Evolutionary conservation across 2,113 vertebrate genomes (phyloP).

Genomic region (Menidia beryllina): DNA sequence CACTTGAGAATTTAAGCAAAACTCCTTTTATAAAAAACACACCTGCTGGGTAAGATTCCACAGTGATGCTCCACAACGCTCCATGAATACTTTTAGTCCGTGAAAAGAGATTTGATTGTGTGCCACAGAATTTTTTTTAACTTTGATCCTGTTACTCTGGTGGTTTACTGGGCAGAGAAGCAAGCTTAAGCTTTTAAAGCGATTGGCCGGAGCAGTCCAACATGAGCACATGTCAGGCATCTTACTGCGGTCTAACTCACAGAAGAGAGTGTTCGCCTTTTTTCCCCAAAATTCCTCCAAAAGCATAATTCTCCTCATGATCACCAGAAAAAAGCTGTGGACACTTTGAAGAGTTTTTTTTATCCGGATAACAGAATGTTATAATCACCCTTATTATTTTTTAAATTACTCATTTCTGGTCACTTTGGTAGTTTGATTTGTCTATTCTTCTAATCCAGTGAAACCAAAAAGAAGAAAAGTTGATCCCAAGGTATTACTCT

Average conservation of each 20-base stretch:
- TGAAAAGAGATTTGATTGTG: conserved; percentile 39
- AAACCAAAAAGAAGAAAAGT: background rate
- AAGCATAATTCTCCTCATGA: conserved; percentile 6
- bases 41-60: conserved; percentile 17
- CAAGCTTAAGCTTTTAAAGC: conserved; percentile 56
- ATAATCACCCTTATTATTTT: no score
- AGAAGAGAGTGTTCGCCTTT: conserved; percentile 14
- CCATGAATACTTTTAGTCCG: conserved; percentile 20
- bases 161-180: conserved; percentile 48
- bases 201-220: conserved; percentile 36
- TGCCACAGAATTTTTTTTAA: conserved; percentile 42
- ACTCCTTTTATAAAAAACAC: background rate
- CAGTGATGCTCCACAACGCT: conserved; percentile 17
- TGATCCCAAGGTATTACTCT: background rate
- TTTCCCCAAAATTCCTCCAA: conserved; percentile 6
- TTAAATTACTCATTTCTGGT: no score
- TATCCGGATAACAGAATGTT: background rate
- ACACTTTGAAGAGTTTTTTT: background rate
- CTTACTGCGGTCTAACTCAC: conserved; percentile 36
- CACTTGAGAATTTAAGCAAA: conserved; percentile 8
- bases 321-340: background rate
- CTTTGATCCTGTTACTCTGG: conserved; percentile 63
- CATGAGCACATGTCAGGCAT: conserved; percentile 30
- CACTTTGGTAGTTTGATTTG: background rate
- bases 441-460: background rate